A percentile compares a stretch with the other conserved stretches of the same genome.
Conservation (phyloP, 1,140 invertebrate species). For the Telenomus remus region DNA sequence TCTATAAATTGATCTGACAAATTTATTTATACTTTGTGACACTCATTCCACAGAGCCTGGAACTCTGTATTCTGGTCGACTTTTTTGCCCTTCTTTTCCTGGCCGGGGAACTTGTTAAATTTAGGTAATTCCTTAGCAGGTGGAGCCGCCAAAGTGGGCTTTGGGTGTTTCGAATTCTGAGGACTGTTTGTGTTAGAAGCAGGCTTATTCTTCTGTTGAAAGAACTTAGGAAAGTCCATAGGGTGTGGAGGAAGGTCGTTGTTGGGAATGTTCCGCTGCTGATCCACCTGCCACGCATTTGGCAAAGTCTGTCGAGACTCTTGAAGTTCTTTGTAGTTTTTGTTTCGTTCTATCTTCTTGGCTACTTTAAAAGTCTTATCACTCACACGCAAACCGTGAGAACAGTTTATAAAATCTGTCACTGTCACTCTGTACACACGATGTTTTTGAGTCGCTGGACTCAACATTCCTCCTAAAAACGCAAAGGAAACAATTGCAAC, state of each 20-base stretch:
- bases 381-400: slow-evolving; percentile 73
- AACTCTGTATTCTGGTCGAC: slow-evolving; percentile 60
- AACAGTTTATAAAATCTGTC: slow-evolving; percentile 79
- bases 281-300: no score
- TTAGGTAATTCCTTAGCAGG: no score
- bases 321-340: no score
- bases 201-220: no score
- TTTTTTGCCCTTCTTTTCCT: background rate
- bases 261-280: no score
- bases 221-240: no score
- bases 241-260: no score
- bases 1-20: no score
- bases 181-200: background rate
- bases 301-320: no score
- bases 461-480: slow-evolving; percentile 78
- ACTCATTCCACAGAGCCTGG: slow-evolving; percentile 70
- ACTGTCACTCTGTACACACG: slow-evolving; percentile 77
- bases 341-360: no score
- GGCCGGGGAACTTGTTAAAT: no score
- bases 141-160: no score
- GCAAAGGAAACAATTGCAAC: slow-evolving; percentile 1
- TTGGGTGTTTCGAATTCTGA: background rate
- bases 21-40: slow-evolving; percentile 65
- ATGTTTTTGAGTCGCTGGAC: slow-evolving; percentile 66
- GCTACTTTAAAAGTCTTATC: slow-evolving; percentile 60